Conservation (phyloP, 2,797 vertebrate species). For the Cephalopachus bancanus region DNA sequence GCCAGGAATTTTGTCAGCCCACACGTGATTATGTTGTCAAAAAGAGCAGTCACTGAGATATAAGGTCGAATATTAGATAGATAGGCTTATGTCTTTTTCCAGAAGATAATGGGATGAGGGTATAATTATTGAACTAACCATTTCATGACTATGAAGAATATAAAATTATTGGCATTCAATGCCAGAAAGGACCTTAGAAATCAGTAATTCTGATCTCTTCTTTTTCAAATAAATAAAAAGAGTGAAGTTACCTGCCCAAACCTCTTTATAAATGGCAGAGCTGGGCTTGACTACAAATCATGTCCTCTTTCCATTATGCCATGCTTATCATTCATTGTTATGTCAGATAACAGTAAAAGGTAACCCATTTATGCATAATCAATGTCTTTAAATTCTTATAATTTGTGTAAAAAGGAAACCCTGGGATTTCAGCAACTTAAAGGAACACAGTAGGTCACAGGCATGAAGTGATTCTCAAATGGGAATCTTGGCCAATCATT, state of each 20-base stretch:
- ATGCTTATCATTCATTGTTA: background rate
- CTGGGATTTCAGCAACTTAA: background rate
- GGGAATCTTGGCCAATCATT: background rate
- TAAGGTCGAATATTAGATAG: background rate
- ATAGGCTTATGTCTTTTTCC: background rate
- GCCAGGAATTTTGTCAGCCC: background rate
- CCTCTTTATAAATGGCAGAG: background rate
- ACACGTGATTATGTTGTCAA: background rate
- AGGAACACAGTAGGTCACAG: background rate
- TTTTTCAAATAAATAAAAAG: conserved; percentile 23
- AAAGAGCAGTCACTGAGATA: background rate
- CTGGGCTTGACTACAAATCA: background rate
- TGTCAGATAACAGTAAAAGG: background rate
- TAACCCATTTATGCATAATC: background rate
- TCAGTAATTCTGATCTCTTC: background rate
- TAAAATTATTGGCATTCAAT: background rate
- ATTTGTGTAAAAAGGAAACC: background rate
- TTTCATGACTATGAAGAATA: background rate
- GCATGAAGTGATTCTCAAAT: background rate
- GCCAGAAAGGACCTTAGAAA: background rate
- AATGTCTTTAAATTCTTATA: background rate
- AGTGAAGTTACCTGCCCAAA: conserved; percentile 2
- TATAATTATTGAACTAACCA: background rate
- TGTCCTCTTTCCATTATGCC: background rate
- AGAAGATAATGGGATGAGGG: background rate